phyloP scores from a whole-genome alignment of 1,140 invertebrate genomes.

The Drosophila bipectinata region DNA sequence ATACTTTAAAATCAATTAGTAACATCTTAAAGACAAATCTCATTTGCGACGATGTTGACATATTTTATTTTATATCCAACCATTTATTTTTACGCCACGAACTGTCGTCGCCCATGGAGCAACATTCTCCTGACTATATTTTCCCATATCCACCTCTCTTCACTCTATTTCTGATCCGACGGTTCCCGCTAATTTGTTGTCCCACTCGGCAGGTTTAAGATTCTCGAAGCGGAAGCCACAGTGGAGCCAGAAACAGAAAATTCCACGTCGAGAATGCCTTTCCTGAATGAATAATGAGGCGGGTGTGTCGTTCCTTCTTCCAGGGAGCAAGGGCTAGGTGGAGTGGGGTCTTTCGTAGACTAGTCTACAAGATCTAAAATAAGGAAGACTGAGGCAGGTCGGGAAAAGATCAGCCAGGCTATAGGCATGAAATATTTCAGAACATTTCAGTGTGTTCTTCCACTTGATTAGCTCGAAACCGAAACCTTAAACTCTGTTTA shows the following conservation, averaged over 20 bases:
- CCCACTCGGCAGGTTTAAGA: conserved; percentile 47
- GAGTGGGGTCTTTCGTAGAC: conserved; percentile 14
- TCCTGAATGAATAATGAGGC: conserved; percentile 75
- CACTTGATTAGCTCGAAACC: conserved; percentile 10
- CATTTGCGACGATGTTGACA: conserved; percentile 60
- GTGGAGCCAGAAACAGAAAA: conserved; percentile 6
- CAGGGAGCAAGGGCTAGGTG: not conserved
- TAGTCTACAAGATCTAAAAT: conserved; percentile 16
- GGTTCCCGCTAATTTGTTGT: conserved; percentile 76
- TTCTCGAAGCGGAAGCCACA: conserved; percentile 50
- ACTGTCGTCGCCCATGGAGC: conserved; percentile 50
- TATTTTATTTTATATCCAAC: conserved; percentile 54
- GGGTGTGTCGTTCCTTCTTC: conserved; percentile 24
- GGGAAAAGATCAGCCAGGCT: conserved; percentile 3
- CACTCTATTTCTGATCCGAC: conserved; percentile 54
- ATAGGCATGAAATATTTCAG: not conserved
- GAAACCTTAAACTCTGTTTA: not conserved
- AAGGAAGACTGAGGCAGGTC: conserved; percentile 30
- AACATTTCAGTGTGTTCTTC: not conserved
- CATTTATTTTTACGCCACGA: conserved; percentile 59
- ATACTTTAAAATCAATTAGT: conserved; percentile 47
- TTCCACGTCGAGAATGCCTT: conserved; percentile 57
- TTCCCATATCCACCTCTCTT: not conserved
- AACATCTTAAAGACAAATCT: conserved; percentile 44
- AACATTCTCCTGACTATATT: conserved; percentile 8